Evolutionary conservation across 1,140 invertebrate species (phyloP).

Genomic region (Drosophila ananassae): DNA sequence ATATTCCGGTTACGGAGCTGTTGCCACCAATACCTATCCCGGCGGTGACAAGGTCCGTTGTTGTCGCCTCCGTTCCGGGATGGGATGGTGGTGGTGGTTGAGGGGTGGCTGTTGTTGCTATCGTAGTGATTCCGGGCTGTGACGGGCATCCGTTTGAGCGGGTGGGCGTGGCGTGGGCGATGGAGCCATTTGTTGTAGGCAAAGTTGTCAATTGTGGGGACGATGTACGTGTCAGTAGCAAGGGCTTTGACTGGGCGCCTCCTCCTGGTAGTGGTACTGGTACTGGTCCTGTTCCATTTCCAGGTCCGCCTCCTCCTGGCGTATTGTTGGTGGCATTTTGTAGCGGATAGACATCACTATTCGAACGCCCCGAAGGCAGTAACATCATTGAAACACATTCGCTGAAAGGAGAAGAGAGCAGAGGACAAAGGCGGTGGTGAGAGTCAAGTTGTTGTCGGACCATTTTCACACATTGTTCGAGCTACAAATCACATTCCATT

Average conservation of each 20-base stretch:
- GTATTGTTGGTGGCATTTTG: slow-evolving; percentile 65
- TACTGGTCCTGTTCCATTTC: not conserved
- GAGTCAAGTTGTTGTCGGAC: slow-evolving; percentile 48
- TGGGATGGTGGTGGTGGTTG: slow-evolving; percentile 16
- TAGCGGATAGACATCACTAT: slow-evolving; percentile 82
- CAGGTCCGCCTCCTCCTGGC: slow-evolving; percentile 2
- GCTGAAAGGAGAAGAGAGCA: slow-evolving; percentile 51
- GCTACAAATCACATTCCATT: slow-evolving; percentile 72
- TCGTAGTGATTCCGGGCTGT: slow-evolving; percentile 62
- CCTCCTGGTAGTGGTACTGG: not conserved
- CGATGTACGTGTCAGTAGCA: slow-evolving; percentile 79
- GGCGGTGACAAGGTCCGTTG: slow-evolving; percentile 25
- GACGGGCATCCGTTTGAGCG: slow-evolving; percentile 59
- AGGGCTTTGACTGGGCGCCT: slow-evolving; percentile 49
- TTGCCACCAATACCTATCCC: slow-evolving; percentile 20
- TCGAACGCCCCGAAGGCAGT: slow-evolving; percentile 83
- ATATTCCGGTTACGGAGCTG: slow-evolving; percentile 33
- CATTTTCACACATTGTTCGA: slow-evolving; percentile 57
- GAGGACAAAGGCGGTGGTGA: slow-evolving; percentile 11
- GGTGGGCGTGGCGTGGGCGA: slow-evolving; percentile 37
- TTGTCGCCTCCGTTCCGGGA: slow-evolving; percentile 15
- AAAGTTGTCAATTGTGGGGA: slow-evolving; percentile 72
- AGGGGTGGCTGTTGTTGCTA: slow-evolving; percentile 3
- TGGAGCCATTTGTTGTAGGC: slow-evolving; percentile 67
- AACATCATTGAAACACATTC: slow-evolving; percentile 83